Conservation (phyloP, 2,888 invertebrate genomes). For the Cerastis leucographa region DNA sequence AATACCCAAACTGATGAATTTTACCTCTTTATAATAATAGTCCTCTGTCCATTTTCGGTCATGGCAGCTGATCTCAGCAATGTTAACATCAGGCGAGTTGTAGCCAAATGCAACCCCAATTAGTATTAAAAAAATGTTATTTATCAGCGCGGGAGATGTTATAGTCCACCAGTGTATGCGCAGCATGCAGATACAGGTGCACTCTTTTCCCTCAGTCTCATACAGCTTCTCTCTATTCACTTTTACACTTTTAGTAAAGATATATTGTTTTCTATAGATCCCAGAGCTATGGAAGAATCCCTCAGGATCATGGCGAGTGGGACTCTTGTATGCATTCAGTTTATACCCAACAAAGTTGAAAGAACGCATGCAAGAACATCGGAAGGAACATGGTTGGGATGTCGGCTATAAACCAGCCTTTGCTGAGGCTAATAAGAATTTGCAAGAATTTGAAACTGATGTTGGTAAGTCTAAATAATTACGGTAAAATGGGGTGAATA, state of each 20-base stretch:
- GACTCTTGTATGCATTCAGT: slow-evolving; percentile 96
- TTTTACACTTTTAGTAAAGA: no score
- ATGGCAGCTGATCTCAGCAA: neutral
- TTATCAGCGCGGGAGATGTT: neutral
- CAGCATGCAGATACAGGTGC: neutral
- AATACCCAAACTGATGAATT: neutral
- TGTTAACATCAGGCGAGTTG: neutral
- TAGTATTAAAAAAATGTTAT: neutral
- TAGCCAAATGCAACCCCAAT: no score
- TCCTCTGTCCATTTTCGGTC: neutral
- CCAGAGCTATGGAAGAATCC: slow-evolving; percentile 96
- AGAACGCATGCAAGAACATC: slow-evolving; percentile 95
- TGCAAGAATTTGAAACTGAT: slow-evolving; percentile 94
- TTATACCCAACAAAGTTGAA: slow-evolving; percentile 96
- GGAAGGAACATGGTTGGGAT: slow-evolving; percentile 96
- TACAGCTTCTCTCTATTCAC: neutral
- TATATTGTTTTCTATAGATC: slow-evolving; percentile 89
- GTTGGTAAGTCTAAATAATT: slow-evolving; percentile 81
- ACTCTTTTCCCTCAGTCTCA: neutral
- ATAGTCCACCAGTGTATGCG: neutral
- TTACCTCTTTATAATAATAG: neutral
- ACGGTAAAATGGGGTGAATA: no score
- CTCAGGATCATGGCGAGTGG: slow-evolving; percentile 95
- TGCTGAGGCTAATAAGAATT: slow-evolving; percentile 94
- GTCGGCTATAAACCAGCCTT: slow-evolving; percentile 94